Conservation (phyloP, 2,888 invertebrate genomes). For the Euplagia quadripunctaria region DNA sequence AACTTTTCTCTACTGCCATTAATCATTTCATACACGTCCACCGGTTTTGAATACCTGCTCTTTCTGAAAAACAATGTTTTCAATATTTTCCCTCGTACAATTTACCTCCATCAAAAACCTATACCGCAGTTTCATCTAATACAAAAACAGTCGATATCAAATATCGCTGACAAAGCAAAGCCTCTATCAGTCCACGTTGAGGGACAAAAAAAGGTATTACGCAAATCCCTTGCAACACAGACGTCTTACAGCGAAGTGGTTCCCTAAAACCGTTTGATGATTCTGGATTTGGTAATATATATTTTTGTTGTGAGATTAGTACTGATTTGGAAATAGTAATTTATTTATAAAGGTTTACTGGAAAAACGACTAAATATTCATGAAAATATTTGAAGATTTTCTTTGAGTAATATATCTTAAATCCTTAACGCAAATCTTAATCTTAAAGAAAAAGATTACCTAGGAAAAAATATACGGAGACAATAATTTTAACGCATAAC, state of each 20-base stretch:
- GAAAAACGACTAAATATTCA: background rate
- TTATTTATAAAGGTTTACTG: background rate
- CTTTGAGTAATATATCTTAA: background rate
- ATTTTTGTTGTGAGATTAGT: slow-evolving; percentile 8
- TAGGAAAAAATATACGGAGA: background rate
- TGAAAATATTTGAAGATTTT: background rate
- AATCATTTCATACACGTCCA: background rate
- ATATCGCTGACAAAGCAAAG: slow-evolving; percentile 45
- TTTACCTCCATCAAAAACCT: background rate
- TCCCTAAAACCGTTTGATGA: slow-evolving; percentile 12
- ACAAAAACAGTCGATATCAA: slow-evolving; percentile 7
- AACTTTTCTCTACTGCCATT: background rate
- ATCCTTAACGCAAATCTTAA: background rate
- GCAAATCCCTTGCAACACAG: slow-evolving; percentile 28
- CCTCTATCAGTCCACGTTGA: slow-evolving; percentile 5
- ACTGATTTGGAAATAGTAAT: background rate
- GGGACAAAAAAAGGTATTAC: slow-evolving; percentile 32
- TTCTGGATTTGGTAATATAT: background rate
- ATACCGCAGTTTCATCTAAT: background rate
- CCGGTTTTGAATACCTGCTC: background rate
- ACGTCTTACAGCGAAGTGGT: slow-evolving; percentile 14
- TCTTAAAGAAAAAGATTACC: background rate
- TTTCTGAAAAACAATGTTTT: background rate
- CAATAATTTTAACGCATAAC: background rate
- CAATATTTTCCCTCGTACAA: background rate